Evolutionary conservation across 2,113 vertebrate genomes (phyloP).

Genomic region (Hyaena hyaena): DNA sequence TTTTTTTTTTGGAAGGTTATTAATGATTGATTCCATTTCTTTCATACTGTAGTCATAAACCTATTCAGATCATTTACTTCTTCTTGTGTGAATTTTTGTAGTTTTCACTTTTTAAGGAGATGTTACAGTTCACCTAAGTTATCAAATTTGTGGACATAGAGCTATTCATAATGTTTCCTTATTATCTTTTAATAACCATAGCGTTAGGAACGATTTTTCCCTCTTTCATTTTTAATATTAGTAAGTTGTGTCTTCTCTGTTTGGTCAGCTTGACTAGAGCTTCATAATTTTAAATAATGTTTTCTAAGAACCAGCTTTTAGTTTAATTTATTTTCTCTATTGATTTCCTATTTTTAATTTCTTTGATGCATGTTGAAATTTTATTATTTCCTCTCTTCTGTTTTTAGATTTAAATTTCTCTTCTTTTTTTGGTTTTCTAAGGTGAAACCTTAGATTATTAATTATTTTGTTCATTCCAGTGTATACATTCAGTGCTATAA

Average conservation of each 20-base stretch:
- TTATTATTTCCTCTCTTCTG: neutral
- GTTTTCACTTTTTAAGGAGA: neutral
- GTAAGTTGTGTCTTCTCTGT: neutral
- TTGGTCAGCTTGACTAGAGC: neutral
- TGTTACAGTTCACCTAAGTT: neutral
- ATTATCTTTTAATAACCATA: neutral
- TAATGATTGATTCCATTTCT: neutral
- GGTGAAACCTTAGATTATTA: neutral
- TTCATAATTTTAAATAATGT: neutral
- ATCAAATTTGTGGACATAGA: neutral
- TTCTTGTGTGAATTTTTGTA: neutral
- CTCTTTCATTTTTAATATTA: neutral
- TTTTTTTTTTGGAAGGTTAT: neutral
- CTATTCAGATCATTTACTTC: neutral
- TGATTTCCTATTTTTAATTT: neutral
- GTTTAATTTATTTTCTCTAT: neutral
- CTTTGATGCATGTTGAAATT: neutral
- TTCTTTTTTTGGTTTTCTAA: neutral
- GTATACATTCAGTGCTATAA: neutral
- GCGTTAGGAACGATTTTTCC: neutral
- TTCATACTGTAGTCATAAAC: neutral
- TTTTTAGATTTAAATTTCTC: neutral
- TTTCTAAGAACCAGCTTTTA: neutral
- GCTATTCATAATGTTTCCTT: neutral
- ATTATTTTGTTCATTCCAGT: neutral